Evolutionary conservation across 2,113 vertebrate genomes (phyloP).

Genomic region (Rhabdornis inornatus): DNA sequence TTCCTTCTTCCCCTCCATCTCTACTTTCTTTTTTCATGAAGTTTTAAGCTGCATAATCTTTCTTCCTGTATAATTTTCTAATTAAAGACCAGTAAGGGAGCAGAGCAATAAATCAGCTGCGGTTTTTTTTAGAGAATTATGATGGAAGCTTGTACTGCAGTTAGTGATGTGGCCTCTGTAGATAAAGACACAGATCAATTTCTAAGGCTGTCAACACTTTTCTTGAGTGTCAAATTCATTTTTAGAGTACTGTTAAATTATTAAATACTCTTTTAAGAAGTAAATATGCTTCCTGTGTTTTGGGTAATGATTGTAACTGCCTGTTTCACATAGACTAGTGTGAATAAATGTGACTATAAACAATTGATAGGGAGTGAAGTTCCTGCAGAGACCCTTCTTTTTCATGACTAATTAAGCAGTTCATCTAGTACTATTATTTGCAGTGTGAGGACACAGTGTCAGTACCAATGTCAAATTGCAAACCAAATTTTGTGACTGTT

Average conservation of each 20-base stretch:
- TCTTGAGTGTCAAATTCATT: not conserved
- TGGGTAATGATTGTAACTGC: not conserved
- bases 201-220: constrained; percentile 34
- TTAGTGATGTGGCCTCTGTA: not conserved
- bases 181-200: not conserved
- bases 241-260: constrained; percentile 17
- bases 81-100: not conserved
- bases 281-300: not conserved
- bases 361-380: not conserved
- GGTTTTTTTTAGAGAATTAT: not conserved
- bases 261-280: constrained; percentile 13
- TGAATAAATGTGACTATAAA: not conserved
- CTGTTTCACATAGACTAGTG: not conserved
- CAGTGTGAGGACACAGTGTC: not conserved
- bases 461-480: not conserved
- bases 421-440: not conserved
- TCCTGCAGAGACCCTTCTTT: not conserved
- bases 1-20: not conserved
- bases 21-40: not conserved
- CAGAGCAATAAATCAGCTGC: not conserved
- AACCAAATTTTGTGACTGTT: not conserved
- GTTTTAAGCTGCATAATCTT: not conserved
- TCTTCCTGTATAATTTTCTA: not conserved
- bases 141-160: not conserved
- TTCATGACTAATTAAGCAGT: not conserved